A percentile compares a stretch with the other conserved stretches of the same genome.
Conservation (phyloP, 2,888 invertebrate genomes). For the Colostygia pectinataria region DNA sequence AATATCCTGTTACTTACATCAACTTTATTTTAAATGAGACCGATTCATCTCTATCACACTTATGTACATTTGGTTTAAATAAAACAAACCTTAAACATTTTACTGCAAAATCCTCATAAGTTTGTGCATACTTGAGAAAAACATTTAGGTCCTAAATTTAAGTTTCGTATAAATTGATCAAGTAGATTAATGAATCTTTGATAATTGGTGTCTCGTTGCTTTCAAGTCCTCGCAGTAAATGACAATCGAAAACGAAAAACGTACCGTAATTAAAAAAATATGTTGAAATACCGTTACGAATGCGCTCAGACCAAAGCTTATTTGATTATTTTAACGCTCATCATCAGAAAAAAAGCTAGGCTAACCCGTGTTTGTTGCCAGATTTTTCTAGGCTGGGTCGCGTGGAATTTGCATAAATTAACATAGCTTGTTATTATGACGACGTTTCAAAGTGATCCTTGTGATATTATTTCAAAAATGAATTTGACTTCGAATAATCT, state of each 20-base stretch:
- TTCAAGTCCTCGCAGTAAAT: conserved; percentile 29
- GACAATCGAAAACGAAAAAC: conserved; percentile 13
- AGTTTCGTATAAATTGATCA: conserved; percentile 71
- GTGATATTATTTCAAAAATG: too few species aligned
- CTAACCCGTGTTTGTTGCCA: too few species aligned
- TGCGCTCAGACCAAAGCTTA: background rate
- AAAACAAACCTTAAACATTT: conserved; percentile 79
- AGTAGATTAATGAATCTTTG: conserved; percentile 60
- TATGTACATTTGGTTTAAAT: conserved; percentile 83
- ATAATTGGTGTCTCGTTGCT: conserved; percentile 69
- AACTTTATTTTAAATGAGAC: conserved; percentile 82
- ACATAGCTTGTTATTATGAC: too few species aligned
- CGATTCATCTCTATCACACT: conserved; percentile 82
- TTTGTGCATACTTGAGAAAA: conserved; percentile 81
- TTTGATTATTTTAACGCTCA: background rate
- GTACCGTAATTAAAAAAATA: background rate
- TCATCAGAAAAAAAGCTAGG: too few species aligned
- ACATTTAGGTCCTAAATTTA: conserved; percentile 61
- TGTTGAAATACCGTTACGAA: background rate
- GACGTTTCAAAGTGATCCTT: too few species aligned
- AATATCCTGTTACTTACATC: conserved; percentile 66
- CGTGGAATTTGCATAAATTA: too few species aligned
- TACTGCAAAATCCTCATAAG: conserved; percentile 73
- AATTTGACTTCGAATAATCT: too few species aligned
- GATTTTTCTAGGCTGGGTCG: too few species aligned